Evolutionary conservation across 2,888 invertebrate species (phyloP), one percentile per base, ranked within the genome.

Genomic region (Tenthredo amoena): DNA sequence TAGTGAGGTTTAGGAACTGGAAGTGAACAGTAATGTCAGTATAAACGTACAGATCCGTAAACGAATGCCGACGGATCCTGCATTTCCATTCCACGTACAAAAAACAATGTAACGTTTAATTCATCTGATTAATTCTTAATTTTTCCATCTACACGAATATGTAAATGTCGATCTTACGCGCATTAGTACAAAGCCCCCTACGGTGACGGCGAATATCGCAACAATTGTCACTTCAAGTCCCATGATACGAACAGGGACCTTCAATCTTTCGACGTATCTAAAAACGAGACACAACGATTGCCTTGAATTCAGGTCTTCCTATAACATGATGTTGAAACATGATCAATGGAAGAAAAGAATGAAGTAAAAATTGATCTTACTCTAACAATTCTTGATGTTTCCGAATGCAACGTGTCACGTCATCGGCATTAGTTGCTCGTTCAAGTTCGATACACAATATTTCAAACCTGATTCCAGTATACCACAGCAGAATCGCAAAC

Each of bases 401-500:
- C 3, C 68, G 76, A 34, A 90, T 85, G 40, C 91, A 91, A 1
- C 40, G 21, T 18, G 82, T 85, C 0, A 92, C 82, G 1, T 90
- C 86, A 0, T 31, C 18, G 1, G 79, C 50, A 37, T 62, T 86
- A 2, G 12, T 72, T 0, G 87, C 86, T 0, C 34, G 15, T 0
- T 74, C 74, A 5, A 92, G 84, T 55, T 89, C 86, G 0, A 9
- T 50, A 7, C 79, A 85, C 18, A 92, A 62, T 2, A 91, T 88
- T 55, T 92, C 90, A 40, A 91, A 86, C 85, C 89, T 88, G 0
- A 89, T 89, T 0, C 89, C 86, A 0, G 88, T 74, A 43, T 90
- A 92, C 88, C 91, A 89, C 5, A 92, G 85, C n/a, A 92, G 85
- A 37, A 89, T 84, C 0, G 90, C 90, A 7, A 92, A 86, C 74